Conservation (phyloP, 1,140 invertebrate genomes). For the Medauroidea extradentata region DNA sequence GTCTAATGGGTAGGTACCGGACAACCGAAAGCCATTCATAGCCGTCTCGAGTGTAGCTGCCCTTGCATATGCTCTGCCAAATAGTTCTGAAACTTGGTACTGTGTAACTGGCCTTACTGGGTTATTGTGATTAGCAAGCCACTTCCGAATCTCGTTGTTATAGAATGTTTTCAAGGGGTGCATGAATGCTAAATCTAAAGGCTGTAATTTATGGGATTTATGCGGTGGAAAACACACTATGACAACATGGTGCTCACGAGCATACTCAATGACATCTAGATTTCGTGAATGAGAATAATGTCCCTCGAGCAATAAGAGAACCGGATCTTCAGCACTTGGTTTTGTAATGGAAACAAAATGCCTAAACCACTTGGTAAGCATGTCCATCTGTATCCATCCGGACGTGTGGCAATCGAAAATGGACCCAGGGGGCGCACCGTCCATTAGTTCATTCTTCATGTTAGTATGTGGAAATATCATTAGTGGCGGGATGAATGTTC, state of each 20-base stretch:
- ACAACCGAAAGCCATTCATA: constrained; percentile 37
- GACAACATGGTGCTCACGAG: constrained; percentile 35
- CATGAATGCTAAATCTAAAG: constrained; percentile 41
- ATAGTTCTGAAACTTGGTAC: constrained; percentile 35
- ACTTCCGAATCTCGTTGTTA: constrained; percentile 17
- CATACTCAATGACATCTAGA: constrained; percentile 35
- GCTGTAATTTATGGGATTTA: constrained; percentile 21
- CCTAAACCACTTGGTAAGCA: constrained; percentile 39
- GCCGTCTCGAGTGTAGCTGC: constrained; percentile 37
- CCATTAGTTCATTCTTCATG: constrained; percentile 19
- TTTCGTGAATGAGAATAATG: constrained; percentile 40
- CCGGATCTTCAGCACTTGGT: constrained; percentile 24
- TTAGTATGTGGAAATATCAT: constrained; percentile 35
- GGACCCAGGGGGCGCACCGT: constrained; percentile 24
- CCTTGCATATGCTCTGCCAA: constrained; percentile 34
- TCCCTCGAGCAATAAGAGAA: constrained; percentile 40
- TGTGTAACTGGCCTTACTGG: constrained; percentile 12
- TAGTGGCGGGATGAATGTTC: constrained; percentile 33
- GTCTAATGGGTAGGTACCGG: constrained; percentile 40
- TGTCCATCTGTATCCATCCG: constrained; percentile 33
- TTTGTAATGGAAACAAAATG: constrained; percentile 29
- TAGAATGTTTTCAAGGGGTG: constrained; percentile 29
- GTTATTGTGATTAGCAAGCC: constrained; percentile 1
- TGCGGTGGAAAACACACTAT: constrained; percentile 40
- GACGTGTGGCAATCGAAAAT: constrained; percentile 27